These are phyloP conservation scores for Turdus rufiventris DNA, from an alignment of 2,113 vertebrate species.

Conservation along the genomic window DNA sequence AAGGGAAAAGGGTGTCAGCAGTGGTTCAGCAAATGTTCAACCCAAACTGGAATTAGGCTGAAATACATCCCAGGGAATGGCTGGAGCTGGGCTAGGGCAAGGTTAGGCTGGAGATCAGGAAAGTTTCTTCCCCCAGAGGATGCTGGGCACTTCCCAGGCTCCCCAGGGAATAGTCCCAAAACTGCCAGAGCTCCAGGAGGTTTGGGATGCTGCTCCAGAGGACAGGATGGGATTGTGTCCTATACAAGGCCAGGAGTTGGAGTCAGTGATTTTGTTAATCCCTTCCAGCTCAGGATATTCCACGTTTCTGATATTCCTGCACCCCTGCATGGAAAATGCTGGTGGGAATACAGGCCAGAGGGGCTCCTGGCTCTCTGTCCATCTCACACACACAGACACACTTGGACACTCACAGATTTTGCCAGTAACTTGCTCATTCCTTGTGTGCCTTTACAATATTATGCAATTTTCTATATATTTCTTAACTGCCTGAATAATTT, in stretches of 20 bases:
- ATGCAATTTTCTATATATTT: not conserved
- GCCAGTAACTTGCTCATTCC: not conserved
- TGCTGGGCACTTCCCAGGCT: not conserved
- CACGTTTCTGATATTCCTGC: not conserved
- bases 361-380: too few species aligned
- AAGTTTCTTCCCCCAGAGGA: not conserved
- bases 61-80: not conserved
- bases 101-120: accelerated
- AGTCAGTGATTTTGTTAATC: not conserved
- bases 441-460: not conserved
- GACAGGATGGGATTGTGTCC: not conserved
- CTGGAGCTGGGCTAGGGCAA: not conserved
- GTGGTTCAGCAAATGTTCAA: not conserved
- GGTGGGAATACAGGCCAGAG: accelerated
- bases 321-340: not conserved
- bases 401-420: not conserved
- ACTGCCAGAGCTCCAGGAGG: not conserved
- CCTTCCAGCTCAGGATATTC: not conserved
- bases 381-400: accelerated
- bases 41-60: not conserved
- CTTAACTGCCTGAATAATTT: not conserved
- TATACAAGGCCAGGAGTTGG: not conserved
- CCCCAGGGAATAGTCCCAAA: not conserved
- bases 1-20: not conserved
- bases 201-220: accelerated